Evolutionary conservation across 23 tunicate species (phyloP).

Genomic region (Botrylloides violaceus): DNA sequence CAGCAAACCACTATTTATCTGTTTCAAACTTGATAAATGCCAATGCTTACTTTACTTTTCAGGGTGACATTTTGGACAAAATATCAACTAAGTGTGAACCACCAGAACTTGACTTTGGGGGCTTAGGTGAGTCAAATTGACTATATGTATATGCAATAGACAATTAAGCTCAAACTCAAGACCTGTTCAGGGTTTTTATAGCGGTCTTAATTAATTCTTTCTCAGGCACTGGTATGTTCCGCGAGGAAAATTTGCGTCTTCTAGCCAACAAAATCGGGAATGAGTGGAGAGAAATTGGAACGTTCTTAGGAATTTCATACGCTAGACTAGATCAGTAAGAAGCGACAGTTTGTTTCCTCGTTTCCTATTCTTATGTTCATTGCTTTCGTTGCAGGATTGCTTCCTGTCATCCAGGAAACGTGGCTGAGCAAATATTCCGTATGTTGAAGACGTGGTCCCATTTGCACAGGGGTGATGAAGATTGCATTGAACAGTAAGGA

Average conservation of each 20-base stretch:
- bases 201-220: too few species aligned
- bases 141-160: too few species aligned
- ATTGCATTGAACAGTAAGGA: conserved; percentile 44
- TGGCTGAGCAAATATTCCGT: conserved; percentile 53
- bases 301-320: conserved; percentile 26
- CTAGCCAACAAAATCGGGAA: conserved; percentile 51
- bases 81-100: not conserved
- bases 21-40: too few species aligned
- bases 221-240: conserved; percentile 69
- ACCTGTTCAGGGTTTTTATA: too few species aligned
- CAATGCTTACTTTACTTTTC: conserved; percentile 16
- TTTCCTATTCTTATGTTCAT: too few species aligned
- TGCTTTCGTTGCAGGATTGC: conserved; percentile 35
- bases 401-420: conserved; percentile 31
- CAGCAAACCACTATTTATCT: not conserved
- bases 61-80: conserved; percentile 18
- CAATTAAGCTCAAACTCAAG: too few species aligned
- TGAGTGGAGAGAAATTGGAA: conserved; percentile 68
- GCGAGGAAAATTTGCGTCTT: conserved; percentile 39
- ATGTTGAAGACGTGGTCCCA: conserved; percentile 56
- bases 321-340: conserved; percentile 44
- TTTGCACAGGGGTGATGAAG: conserved; percentile 50
- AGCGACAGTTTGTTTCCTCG: not conserved
- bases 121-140: conserved; percentile 51
- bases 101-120: conserved; percentile 32